phyloP scores from a whole-genome alignment of 2,113 vertebrate species.

The Ranitomeya variabilis region DNA sequence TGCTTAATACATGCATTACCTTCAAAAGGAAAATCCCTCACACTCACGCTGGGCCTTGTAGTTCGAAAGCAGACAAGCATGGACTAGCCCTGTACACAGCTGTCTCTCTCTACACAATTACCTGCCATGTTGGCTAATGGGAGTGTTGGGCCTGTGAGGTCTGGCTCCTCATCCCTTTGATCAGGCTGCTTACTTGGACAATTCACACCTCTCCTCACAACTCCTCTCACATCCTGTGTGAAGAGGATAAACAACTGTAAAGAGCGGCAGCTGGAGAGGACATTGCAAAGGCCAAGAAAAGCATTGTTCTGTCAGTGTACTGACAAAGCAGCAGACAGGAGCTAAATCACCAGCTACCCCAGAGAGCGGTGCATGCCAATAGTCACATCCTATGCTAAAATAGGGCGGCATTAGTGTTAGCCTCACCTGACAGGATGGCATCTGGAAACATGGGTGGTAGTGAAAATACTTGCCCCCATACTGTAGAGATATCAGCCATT shows the following conservation, averaged over 20 bases:
- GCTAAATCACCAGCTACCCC: neutral
- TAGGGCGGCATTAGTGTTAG: no score
- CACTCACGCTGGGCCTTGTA: no score
- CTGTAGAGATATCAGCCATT: neutral
- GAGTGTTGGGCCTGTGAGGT: slow-evolving; percentile 18
- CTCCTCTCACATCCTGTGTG: slow-evolving; percentile 44
- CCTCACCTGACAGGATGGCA: no score
- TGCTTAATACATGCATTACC: no score
- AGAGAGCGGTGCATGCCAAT: neutral
- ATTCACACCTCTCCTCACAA: slow-evolving; percentile 50
- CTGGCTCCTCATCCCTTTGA: slow-evolving; percentile 34
- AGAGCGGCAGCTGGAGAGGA: slow-evolving; percentile 25
- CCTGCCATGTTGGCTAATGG: neutral
- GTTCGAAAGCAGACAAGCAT: no score
- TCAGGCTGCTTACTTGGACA: slow-evolving; percentile 34
- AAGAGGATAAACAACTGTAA: neutral
- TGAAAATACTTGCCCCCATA: neutral
- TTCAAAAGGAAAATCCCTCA: no score
- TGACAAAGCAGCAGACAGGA: neutral
- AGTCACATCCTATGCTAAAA: neutral
- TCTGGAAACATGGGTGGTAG: neutral
- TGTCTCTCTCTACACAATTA: neutral
- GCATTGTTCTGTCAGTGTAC: neutral
- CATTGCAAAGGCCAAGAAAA: neutral
- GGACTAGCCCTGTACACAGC: neutral